These are phyloP conservation scores for Pteruthius melanotis DNA, from an alignment of 2,113 vertebrate species.

Conservation along the genomic window DNA sequence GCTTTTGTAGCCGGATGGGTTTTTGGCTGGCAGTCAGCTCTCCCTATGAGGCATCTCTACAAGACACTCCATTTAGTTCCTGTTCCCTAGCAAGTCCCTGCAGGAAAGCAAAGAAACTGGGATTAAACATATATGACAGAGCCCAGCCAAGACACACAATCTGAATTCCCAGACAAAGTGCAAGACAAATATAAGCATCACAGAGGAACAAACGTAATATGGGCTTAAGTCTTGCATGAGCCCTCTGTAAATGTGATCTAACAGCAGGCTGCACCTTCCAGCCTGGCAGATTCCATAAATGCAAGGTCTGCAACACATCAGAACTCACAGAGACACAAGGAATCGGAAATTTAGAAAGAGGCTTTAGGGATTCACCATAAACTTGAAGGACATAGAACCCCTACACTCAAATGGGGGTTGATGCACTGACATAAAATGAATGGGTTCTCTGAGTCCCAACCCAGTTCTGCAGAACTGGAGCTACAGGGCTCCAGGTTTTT, in stretches of 20 bases:
- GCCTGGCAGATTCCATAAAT: neutral
- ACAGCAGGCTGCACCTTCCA: neutral
- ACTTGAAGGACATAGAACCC: neutral
- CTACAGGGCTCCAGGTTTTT: neutral
- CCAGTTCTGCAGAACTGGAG: neutral
- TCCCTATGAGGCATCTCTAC: neutral
- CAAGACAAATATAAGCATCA: slow-evolving; percentile 31
- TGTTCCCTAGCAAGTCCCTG: slow-evolving; percentile 19
- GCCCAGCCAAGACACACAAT: slow-evolving; percentile 39
- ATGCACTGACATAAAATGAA: neutral
- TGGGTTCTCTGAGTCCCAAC: neutral
- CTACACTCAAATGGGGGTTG: neutral
- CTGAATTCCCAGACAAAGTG: slow-evolving; percentile 37
- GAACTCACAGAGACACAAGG: neutral
- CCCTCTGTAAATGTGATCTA: neutral
- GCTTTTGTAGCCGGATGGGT: slow-evolving; percentile 23
- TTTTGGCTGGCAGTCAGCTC: slow-evolving; percentile 21
- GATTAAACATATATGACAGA: slow-evolving; percentile 21
- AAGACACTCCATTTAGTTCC: slow-evolving; percentile 36
- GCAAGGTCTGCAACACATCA: neutral
- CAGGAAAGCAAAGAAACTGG: slow-evolving; percentile 14
- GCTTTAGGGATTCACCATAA: neutral
- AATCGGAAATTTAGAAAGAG: neutral
- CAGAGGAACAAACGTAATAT: neutral
- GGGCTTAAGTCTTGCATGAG: neutral